Evolutionary conservation across 2,888 invertebrate species (phyloP), one percentile per base, ranked within the genome.

Genomic region (Aphidius colemani): DNA sequence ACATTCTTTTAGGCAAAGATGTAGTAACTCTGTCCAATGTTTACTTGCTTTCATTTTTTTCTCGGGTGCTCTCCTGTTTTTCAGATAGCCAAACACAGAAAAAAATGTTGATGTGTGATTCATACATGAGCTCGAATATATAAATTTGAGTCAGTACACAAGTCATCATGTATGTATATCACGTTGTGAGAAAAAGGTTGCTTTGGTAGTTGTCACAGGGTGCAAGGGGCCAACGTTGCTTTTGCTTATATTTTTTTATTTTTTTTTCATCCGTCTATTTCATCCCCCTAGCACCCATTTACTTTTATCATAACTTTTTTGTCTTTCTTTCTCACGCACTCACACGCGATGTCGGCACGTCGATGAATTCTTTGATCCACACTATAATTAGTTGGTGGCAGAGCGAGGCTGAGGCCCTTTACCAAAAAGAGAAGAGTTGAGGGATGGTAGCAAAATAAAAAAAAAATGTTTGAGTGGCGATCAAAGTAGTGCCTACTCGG

Each of bases 351-450:
- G 66, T 68, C 67, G 71, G 69, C 68, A 72, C 70, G 76, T 74
- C 78, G 78, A 76, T 77, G 78, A 77, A 80, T 80, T 80, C 80
- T 80, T 80, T 80, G 80, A 80, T 80, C 80, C 77, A 68, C 74
- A 75, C 75, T 77, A 80, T 79, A 80, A 80, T 80, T 80, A 80
- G 78, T 80, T 78, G 78, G 77, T 75, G 77, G 75, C 71, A 74
- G 73, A 53, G 63, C 63, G 62, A 68, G 66, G 56, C 60, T 55
- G 66, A 51, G 59, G 11, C 63, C 67, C 68, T 64, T 53, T 53
- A 50, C 60, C n/a, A n/a, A 46, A 59, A 59, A 61, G 56, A 57
- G 62, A 53, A 55, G 64, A n/a, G 30, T 59, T 30, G 63, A 69
- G 70, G 70, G 71, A 69, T 69, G 74, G 72, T 74, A 73, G 77